Percentiles rank a stretch among this genome's conserved stretches.
These are phyloP conservation scores for Osmerus eperlanus DNA, from an alignment of 2,113 vertebrate genomes.

Conservation along the genomic window DNA sequence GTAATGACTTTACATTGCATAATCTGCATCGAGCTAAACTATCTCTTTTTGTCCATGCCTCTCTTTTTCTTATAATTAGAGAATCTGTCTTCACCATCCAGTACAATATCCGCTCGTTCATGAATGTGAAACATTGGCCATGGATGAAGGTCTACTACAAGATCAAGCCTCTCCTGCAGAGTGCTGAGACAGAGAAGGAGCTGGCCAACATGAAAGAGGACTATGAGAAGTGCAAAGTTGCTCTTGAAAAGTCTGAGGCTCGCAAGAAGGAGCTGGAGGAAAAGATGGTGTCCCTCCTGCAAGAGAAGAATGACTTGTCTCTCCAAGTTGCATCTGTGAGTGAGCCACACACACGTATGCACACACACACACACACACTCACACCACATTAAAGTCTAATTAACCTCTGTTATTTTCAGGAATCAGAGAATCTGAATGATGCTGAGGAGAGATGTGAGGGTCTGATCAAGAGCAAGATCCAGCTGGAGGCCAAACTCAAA, in stretches of 20 bases:
- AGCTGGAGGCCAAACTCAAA: slow-evolving; percentile 1
- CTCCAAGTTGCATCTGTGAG: not conserved
- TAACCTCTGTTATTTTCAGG: not conserved
- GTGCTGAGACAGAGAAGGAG: slow-evolving; percentile 74
- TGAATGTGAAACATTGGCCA: slow-evolving; percentile 77
- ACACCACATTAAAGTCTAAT: too few relatives aligned
- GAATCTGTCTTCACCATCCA: slow-evolving; percentile 45
- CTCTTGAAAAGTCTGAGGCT: not conserved
- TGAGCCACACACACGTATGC: not conserved
- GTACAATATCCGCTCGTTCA: slow-evolving; percentile 72
- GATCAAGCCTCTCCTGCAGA: slow-evolving; percentile 76
- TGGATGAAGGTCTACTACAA: slow-evolving; percentile 81
- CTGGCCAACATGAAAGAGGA: slow-evolving; percentile 77
- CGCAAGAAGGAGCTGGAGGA: slow-evolving; percentile 4
- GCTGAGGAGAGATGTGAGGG: not conserved
- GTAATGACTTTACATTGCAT: too few relatives aligned
- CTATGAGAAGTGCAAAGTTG: not conserved
- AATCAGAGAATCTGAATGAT: not conserved
- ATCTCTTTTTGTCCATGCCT: not conserved
- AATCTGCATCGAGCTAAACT: too few relatives aligned
- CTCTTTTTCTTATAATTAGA: not conserved
- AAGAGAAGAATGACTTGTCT: not conserved
- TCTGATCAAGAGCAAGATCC: slow-evolving; percentile 2
- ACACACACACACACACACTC: too few relatives aligned
- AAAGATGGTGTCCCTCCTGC: not conserved